Evolutionary conservation across 2,113 vertebrate genomes (phyloP).

Genomic region (Pygoscelis adeliae): DNA sequence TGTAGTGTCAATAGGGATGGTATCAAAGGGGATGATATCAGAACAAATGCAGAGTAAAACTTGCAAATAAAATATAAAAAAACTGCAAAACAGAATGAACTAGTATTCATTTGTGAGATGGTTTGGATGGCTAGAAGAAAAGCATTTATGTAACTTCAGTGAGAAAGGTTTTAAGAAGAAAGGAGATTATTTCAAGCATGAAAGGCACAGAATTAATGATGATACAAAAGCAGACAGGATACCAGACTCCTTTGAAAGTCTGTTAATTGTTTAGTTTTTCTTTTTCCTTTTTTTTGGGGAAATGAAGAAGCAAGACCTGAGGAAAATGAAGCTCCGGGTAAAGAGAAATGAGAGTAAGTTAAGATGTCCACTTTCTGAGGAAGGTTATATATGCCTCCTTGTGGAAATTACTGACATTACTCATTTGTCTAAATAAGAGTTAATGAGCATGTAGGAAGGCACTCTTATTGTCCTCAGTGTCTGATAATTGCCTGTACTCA

Average conservation of each 20-base stretch:
- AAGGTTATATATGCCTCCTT: not conserved
- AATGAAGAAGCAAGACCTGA: not conserved
- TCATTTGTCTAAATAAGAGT: constrained; percentile 19
- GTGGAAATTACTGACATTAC: constrained; percentile 19
- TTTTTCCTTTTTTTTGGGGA: not conserved
- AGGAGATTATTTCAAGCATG: not conserved
- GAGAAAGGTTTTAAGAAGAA: not conserved
- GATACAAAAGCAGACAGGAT: not conserved
- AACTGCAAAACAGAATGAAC: not conserved
- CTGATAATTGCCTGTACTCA: constrained; percentile 20
- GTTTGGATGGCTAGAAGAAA: not conserved
- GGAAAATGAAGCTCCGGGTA: not conserved
- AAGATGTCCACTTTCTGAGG: not conserved
- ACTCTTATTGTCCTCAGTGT: not conserved
- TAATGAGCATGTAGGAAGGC: constrained; percentile 6
- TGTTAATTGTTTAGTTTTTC: not conserved
- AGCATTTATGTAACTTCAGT: not conserved
- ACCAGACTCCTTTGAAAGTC: not conserved
- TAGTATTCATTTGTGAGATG: not conserved
- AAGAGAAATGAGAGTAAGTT: not conserved
- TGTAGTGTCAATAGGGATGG: not conserved
- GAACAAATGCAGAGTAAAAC: not conserved
- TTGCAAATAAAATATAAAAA: not conserved
- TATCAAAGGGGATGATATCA: not conserved
- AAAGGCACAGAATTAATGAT: not conserved